phyloP scores from a whole-genome alignment of 2,888 invertebrate species.

The Caenorhabditis macrosperma region DNA sequence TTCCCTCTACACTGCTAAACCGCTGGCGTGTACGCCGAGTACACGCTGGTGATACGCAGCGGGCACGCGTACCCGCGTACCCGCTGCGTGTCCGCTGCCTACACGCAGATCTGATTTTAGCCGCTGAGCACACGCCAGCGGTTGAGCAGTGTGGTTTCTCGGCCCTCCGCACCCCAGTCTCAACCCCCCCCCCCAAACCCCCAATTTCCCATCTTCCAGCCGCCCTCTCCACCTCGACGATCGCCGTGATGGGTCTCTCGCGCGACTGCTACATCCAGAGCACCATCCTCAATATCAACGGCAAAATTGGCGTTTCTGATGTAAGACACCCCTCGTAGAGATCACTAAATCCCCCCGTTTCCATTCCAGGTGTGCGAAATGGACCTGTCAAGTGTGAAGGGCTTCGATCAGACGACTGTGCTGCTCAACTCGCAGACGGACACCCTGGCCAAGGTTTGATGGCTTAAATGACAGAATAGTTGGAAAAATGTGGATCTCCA shows the following conservation, averaged over 20 bases:
- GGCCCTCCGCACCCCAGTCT: no score
- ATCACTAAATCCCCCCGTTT: no score
- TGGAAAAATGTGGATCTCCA: slow-evolving; percentile 11
- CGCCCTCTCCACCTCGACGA: slow-evolving; percentile 18
- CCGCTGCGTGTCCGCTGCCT: no score
- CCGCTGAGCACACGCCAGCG: no score
- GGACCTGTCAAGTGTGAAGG: slow-evolving; percentile 52
- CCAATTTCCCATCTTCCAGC: slow-evolving; percentile 18
- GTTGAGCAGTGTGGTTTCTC: no score
- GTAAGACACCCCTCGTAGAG: no score
- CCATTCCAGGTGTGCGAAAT: slow-evolving; percentile 52
- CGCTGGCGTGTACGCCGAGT: no score
- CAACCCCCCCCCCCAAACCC: no score
- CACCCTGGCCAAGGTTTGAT: slow-evolving; percentile 40
- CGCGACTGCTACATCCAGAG: slow-evolving; percentile 50
- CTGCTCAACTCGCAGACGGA: slow-evolving; percentile 51
- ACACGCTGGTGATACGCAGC: no score
- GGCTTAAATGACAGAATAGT: background rate
- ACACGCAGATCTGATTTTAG: no score
- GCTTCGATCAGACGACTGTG: slow-evolving; percentile 54
- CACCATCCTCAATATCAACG: slow-evolving; percentile 52
- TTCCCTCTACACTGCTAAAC: no score
- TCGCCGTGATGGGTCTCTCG: slow-evolving; percentile 49
- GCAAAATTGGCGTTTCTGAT: slow-evolving; percentile 61
- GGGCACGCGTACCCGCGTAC: no score